These are phyloP conservation scores for Drosophila pseudoananassae DNA, from an alignment of 1,140 invertebrate genomes.

Conservation along the genomic window DNA sequence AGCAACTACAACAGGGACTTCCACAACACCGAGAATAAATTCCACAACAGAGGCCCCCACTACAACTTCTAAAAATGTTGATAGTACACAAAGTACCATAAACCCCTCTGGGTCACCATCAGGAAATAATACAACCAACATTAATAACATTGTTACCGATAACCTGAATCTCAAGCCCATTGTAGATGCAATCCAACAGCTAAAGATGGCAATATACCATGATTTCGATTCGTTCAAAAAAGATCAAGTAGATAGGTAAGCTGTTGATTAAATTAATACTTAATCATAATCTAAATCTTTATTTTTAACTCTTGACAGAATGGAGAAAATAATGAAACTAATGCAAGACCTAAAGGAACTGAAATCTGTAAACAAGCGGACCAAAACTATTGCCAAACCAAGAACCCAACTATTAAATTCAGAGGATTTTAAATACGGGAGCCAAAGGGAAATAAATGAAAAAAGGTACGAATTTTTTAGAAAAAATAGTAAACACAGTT, in stretches of 20 bases:
- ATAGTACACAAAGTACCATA: neutral
- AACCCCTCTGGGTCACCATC: neutral
- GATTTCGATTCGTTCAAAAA: neutral
- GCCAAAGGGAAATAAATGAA: neutral
- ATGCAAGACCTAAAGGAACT: neutral
- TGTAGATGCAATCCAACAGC: neutral
- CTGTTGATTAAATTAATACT: neutral
- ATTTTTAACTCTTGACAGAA: neutral
- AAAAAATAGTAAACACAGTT: too few relatives aligned
- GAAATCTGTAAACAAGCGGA: neutral
- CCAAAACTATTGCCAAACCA: slow-evolving; percentile 1
- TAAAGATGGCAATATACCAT: neutral
- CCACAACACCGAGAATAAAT: neutral
- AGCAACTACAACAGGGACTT: neutral
- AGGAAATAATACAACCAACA: neutral
- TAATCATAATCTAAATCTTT: neutral
- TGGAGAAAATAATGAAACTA: neutral
- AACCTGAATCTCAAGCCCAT: neutral
- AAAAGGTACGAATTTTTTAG: neutral
- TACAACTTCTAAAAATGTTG: neutral
- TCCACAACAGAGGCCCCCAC: neutral
- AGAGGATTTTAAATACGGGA: neutral
- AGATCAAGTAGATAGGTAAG: slow-evolving; percentile 1
- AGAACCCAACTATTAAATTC: neutral
- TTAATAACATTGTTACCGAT: neutral